A percentile compares a stretch with the other conserved stretches of the same genome.
phyloP scores from a whole-genome alignment of 2,797 vertebrate genomes.

The Netta rufina region DNA sequence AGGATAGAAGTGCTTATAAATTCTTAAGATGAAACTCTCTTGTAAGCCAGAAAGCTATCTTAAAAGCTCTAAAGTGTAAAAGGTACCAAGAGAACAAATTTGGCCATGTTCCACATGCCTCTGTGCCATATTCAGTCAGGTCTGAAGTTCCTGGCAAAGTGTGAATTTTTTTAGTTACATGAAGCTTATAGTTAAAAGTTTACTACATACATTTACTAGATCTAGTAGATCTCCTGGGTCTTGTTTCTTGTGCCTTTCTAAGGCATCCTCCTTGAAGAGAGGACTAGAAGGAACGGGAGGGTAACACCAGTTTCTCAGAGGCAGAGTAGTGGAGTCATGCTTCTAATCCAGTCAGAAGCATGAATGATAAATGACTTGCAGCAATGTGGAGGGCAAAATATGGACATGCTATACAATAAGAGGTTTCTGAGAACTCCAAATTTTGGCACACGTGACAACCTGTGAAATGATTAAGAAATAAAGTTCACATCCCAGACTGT shows the following conservation, averaged over 20 bases:
- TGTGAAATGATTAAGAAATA: not conserved
- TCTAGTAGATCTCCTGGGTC: not conserved
- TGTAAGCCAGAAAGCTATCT: not conserved
- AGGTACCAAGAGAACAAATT: not conserved
- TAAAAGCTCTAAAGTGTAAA: not conserved
- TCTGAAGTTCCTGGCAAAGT: not conserved
- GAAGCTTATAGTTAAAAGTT: not conserved
- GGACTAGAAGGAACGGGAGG: not conserved
- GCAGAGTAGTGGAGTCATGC: not conserved
- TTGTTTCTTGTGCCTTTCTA: not conserved
- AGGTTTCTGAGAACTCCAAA: not conserved
- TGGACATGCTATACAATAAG: not conserved
- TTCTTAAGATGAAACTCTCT: not conserved
- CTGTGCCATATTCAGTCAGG: not conserved
- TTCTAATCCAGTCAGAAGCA: not conserved
- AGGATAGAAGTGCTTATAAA: not conserved
- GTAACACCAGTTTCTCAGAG: not conserved
- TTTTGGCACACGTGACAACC: not conserved
- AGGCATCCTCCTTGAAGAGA: not conserved
- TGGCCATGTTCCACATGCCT: not conserved
- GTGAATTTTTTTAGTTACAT: not conserved
- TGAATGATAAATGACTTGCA: not conserved
- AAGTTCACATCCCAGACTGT: not conserved
- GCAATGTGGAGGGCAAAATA: not conserved
- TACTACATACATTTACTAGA: not conserved